These are phyloP conservation scores for Macquaria australasica DNA, from an alignment of 2,113 vertebrate species.

Conservation along the genomic window DNA sequence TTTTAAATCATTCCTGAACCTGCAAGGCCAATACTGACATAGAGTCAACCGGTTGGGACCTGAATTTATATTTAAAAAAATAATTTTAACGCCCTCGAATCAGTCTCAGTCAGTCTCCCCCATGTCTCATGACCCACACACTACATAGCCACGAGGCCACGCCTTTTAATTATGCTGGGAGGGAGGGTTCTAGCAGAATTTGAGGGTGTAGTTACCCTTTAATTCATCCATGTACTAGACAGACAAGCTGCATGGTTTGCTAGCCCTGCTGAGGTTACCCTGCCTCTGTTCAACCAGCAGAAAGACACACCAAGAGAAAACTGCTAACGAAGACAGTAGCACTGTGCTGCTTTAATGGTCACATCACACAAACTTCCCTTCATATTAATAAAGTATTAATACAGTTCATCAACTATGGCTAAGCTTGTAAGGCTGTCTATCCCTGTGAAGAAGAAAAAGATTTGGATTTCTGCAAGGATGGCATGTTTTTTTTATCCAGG, in stretches of 20 bases:
- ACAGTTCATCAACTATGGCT: slow-evolving; percentile 34
- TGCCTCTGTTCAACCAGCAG: background rate
- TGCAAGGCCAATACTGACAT: too few relatives aligned
- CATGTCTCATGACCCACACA: too few relatives aligned
- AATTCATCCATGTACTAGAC: background rate
- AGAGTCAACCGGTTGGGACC: too few relatives aligned
- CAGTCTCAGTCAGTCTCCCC: too few relatives aligned
- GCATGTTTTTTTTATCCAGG: slow-evolving; percentile 25
- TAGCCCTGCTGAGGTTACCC: background rate
- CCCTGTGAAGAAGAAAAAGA: background rate
- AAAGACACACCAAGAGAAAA: background rate
- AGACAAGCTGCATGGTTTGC: background rate
- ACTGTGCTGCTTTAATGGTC: too few relatives aligned
- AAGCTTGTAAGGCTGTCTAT: slow-evolving; percentile 15
- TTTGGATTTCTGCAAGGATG: background rate
- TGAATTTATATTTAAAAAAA: too few relatives aligned
- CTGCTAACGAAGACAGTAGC: background rate
- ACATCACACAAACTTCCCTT: background rate
- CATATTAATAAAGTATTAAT: slow-evolving; percentile 26
- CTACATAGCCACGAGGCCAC: too few relatives aligned
- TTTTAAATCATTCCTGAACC: too few relatives aligned
- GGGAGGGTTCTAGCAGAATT: too few relatives aligned
- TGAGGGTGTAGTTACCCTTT: too few relatives aligned
- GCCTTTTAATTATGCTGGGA: too few relatives aligned
- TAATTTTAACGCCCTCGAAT: too few relatives aligned